Percentiles rank a stretch among this genome's conserved stretches.
phyloP scores from a whole-genome alignment of 2,797 vertebrate genomes.

The Rallus crepitans region DNA sequence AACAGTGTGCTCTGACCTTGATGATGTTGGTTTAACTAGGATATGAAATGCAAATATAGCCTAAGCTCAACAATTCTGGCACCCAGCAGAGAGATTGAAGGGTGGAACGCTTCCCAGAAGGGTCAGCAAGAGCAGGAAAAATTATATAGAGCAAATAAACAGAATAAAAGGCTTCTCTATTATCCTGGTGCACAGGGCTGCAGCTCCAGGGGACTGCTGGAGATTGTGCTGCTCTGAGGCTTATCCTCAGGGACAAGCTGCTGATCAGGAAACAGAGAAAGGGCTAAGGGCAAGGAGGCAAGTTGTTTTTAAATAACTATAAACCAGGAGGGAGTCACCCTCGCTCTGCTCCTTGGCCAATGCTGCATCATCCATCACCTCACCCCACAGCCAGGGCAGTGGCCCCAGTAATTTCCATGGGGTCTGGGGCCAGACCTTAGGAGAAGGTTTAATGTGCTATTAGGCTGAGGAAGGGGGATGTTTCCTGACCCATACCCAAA shows the following conservation, averaged over 20 bases:
- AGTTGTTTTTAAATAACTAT: constrained; percentile 21
- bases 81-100: constrained; percentile 19
- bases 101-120: constrained; percentile 28
- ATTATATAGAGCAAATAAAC: constrained; percentile 56
- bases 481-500: not conserved
- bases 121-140: constrained; percentile 47
- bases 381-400: not conserved
- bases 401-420: not conserved
- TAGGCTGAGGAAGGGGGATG: not conserved
- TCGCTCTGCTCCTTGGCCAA: not conserved
- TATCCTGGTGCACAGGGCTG: not conserved
- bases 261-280: not conserved
- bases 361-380: not conserved
- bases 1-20: constrained; percentile 44
- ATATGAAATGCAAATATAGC: constrained; percentile 69
- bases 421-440: not conserved
- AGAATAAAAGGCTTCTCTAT: constrained; percentile 28
- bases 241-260: constrained; percentile 33
- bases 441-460: not conserved
- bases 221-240: constrained; percentile 3
- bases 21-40: constrained; percentile 55
- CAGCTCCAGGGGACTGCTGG: not conserved
- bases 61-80: constrained; percentile 42
- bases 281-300: constrained; percentile 36
- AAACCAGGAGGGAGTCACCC: not conserved